These are phyloP conservation scores for Amphiprion ocellaris DNA, from an alignment of 2,113 vertebrate species.

Conservation along the genomic window DNA sequence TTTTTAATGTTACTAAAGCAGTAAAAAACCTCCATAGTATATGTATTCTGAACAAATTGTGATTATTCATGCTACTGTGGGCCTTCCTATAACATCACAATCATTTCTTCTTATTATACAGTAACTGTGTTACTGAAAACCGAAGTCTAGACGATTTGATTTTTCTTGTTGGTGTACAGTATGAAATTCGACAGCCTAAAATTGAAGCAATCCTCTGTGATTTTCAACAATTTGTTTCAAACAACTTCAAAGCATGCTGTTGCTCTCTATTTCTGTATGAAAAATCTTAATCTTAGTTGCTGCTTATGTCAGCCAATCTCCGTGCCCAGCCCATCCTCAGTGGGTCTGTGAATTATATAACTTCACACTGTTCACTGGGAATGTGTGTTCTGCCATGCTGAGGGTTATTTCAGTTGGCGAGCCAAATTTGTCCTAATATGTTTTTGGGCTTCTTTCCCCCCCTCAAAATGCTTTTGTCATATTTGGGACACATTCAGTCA, in stretches of 20 bases:
- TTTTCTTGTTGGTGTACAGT: conserved; percentile 15
- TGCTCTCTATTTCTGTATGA: conserved; percentile 38
- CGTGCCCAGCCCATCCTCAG: conserved; percentile 57
- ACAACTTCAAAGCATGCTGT: conserved; percentile 31
- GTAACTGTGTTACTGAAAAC: conserved; percentile 36
- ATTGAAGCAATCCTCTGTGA: conserved; percentile 11
- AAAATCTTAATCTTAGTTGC: conserved; percentile 56
- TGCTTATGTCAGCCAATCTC: conserved; percentile 73
- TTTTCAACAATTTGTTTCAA: conserved; percentile 32
- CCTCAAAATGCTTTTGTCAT: conserved; percentile 67
- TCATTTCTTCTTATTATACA: conserved; percentile 22
- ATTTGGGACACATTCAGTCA: conserved; percentile 60
- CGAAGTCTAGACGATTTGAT: conserved; percentile 26
- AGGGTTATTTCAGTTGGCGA: conserved; percentile 73
- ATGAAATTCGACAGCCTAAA: conserved; percentile 11
- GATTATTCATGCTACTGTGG: conserved; percentile 30
- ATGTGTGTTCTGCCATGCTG: conserved; percentile 73
- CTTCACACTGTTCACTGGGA: conserved; percentile 72
- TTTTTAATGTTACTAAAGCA: conserved; percentile 24
- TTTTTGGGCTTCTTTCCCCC: conserved; percentile 13
- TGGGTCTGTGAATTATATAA: conserved; percentile 78
- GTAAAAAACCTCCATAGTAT: not conserved
- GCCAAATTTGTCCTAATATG: conserved; percentile 72
- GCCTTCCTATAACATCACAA: conserved; percentile 1
- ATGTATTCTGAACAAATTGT: not conserved